These are phyloP conservation scores for Stercorarius parasiticus DNA, from an alignment of 2,113 vertebrate species.

Conservation along the genomic window DNA sequence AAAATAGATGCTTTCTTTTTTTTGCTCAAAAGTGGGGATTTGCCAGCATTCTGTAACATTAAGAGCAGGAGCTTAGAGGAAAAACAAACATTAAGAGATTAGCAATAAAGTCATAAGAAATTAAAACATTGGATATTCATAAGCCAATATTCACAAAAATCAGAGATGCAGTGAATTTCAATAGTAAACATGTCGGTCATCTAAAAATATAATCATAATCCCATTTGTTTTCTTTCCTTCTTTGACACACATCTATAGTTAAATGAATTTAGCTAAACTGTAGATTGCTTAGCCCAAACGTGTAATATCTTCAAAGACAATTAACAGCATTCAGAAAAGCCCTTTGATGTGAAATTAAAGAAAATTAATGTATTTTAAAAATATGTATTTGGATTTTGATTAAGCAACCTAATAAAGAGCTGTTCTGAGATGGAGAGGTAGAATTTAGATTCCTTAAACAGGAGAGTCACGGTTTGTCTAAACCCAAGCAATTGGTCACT, in stretches of 20 bases:
- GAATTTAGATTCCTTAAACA: neutral
- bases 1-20: neutral
- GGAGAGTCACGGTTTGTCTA: neutral
- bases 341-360: conserved; percentile 41
- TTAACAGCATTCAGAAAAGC: neutral
- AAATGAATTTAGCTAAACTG: neutral
- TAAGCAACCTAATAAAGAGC: neutral
- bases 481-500: neutral
- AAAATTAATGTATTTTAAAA: conserved; percentile 1
- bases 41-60: neutral
- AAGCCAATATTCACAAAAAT: conserved; percentile 14
- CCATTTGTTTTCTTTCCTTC: conserved; percentile 1
- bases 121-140: neutral
- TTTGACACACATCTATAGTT: neutral
- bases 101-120: neutral
- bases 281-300: neutral
- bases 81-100: conserved; percentile 7
- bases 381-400: neutral
- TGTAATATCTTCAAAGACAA: conserved; percentile 43
- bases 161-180: neutral
- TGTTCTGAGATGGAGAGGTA: neutral
- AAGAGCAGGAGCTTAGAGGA: neutral
- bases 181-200: neutral
- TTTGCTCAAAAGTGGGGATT: neutral
- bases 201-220: conserved; percentile 11